These are phyloP conservation scores for Castor canadensis DNA, from an alignment of 2,113 vertebrate genomes.

Conservation along the genomic window DNA sequence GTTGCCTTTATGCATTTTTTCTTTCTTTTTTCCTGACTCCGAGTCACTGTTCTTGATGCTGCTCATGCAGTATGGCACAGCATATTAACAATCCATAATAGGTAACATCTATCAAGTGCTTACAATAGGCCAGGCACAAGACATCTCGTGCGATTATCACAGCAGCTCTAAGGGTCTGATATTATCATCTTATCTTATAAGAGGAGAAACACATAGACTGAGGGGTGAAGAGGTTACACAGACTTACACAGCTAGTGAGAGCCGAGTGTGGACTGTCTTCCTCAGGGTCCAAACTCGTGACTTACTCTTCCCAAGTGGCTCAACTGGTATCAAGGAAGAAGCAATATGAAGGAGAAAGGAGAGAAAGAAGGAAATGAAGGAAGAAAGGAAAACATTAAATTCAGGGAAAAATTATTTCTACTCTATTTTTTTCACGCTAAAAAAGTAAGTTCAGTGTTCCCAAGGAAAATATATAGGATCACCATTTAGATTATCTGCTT, in stretches of 20 bases:
- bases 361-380: rapidly evolving
- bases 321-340: background rate
- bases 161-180: background rate
- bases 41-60: background rate
- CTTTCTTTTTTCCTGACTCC: background rate
- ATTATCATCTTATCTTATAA: background rate
- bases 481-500: background rate
- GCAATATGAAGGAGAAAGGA: background rate
- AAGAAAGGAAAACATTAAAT: background rate
- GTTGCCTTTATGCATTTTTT: background rate
- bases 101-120: background rate
- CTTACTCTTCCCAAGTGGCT: background rate
- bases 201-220: background rate
- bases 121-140: background rate
- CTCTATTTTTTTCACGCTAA: background rate
- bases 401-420: background rate
- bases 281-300: background rate
- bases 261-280: background rate
- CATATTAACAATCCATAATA: background rate
- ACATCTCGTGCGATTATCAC: background rate
- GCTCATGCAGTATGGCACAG: background rate
- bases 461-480: background rate
- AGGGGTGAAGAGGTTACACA: background rate
- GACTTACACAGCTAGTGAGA: background rate
- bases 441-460: background rate